Evolutionary conservation across 2,888 invertebrate genomes (phyloP), one percentile per base, ranked within the genome.

Genomic region (Teleiodes luculella): DNA sequence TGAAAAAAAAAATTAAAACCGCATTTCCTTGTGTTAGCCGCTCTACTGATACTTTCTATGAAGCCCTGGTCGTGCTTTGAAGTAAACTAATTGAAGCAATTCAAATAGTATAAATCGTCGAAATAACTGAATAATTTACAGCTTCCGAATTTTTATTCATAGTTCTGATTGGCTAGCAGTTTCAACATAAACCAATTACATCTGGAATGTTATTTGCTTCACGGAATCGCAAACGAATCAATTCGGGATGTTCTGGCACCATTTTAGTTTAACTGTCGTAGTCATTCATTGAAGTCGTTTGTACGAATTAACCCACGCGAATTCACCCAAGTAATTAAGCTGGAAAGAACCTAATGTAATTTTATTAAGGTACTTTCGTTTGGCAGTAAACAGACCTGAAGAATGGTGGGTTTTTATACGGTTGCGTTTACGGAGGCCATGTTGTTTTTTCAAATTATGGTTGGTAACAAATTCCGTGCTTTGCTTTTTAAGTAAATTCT

Each of bases 271-370:
- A 65, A 66, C 66, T 65, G 65, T 65, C 67, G 66, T 64, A 61
- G 52, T 35, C 49, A 61, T 53, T 59, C 68, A 67, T 72, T 72
- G 64, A 62, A 69, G 70, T 63, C 70, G 61, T 73, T 72, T 67
- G 65, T 72, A 64, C 66, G 61, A 67, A 73, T 71, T 70, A 71
- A 63, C 65, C 55, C 61, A 54, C 62, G 59, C 11, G n/a, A 65
- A 66, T 61, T 67, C 67, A 61, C 65, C 66, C 65, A 61, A 66
- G 62, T 72, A 76, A 75, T 78, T 69, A 73, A 73, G 64, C 66
- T 36, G 37, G 63, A 60, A 59, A 49, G 37, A 49, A 37, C 43
- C 41, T 56, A 65, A 73, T 68, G 70, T 72, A 67, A 72, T 74
- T 78, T 80, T 78, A 75, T 77, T 67, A 69, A 63, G 64, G 73